Base-by-base conservation (phyloP, 2,797 vertebrate species). In the Morus bassanus region DNA sequence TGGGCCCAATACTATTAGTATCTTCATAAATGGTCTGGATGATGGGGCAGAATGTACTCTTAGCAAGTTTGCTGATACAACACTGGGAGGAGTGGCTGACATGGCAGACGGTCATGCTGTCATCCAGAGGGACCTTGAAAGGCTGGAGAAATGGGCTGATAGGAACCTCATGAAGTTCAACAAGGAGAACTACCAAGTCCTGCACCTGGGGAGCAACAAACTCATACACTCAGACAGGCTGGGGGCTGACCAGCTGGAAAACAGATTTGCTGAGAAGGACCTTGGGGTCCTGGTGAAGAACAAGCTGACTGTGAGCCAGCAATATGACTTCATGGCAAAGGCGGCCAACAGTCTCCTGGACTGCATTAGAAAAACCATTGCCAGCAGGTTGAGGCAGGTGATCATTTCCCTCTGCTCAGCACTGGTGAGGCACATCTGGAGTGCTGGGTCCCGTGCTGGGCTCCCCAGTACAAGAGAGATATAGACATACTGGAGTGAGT, bases 191-290 rank as follows among this genome's bases (percentile, higher is more conserved):
- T 28, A 24, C 30, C 15, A 74, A 45, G n/a, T 46, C 9, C 51
- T 69, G 50, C 27, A 69, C 0, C 1, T 48, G 33, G 1, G 2
- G 22, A 82, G 11, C 31, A 82, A 45, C 8, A 50, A 19, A 6
- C 14, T 25, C 25, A 70, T 31, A 21, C 8, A 53, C 2, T 4
- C 33, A 85, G 48, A 33, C 0, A 1, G 33, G 23, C 4, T 30
- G 27, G 27, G 27, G 6, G 30, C 27, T 1, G 2, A 56, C 11
- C 41, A 74, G 10, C 10, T 77, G n/a, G 57, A 37, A 70, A 60
- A 24, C 11, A 83, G 54, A 48, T 83, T 68, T 83, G 23, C 31
- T 86, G 68, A 78, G 45, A 67, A 61, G 27, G 24, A 72, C 53
- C 31, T 56, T 39, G 45, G 12, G 11, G 10, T 76, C 30, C 59